Evolutionary conservation across 2,113 vertebrate genomes (phyloP), one percentile per base, ranked within the genome.

Genomic region (Anseranas semipalmata): DNA sequence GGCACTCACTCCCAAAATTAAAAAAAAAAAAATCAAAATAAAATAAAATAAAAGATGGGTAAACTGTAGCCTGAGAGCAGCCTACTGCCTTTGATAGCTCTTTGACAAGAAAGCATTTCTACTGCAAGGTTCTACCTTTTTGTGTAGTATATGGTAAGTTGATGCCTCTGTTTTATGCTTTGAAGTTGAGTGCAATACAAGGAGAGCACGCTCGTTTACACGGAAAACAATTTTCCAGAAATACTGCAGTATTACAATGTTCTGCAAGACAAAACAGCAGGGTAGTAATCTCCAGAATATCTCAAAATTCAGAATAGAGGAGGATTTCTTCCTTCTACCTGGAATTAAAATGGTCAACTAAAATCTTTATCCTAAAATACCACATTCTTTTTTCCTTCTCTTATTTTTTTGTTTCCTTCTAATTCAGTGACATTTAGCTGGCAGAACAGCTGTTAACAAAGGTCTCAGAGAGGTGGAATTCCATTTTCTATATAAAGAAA

Each of bases 401-500:
- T 97, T 96, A 94, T 75, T 93, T 96, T 75, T 93, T 96, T 89
- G 67, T 75, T 91, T 94, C 96, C 94, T 91, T 90, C 91, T 86
- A 97, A 97, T 95, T 86, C 93, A 81, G 93, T 98, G 98, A 98
- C 95, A 98, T 98, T 98, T 97, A 97, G 96, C 63, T 89, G 96
- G 95, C 85, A 95, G 95, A 97, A 97, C 94, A 97, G 95, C 94
- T 97, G 95, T 96, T 97, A 97, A 95, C 45, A 96, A 97, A 98
- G 97, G 98, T 97, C 95, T 98, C 67, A 55, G 82, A 94, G 95
- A 97, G 92, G 72, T 89, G 91, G 77, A 96, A 97, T 96, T 84
- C 95, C 93, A 95, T 92, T 95, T 93, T 87, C 96, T 95, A 95
- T 82, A 95, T 94, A 90, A 95, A 96, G 93, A 87, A 95, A 85